phyloP scores from a whole-genome alignment of 2,888 invertebrate genomes.

The Drepanosiphum platanoidis region DNA sequence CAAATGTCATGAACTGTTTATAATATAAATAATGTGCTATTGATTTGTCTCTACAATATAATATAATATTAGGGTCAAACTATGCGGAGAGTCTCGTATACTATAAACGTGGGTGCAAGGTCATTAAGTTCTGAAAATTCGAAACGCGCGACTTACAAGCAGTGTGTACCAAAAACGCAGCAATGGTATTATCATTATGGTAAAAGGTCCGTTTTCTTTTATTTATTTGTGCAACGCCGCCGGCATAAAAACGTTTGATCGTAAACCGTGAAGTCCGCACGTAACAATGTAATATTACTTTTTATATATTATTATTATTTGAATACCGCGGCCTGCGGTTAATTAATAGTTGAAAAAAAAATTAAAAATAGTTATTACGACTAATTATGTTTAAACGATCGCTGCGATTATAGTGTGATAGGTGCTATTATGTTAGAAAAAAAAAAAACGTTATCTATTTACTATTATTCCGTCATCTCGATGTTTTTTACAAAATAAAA shows the following conservation, averaged over 20 bases:
- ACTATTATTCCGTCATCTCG: no score
- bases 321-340: no score
- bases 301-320: no score
- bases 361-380: no score
- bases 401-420: no score
- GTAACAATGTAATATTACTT: no score
- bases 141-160: neutral
- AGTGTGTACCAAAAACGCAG: neutral
- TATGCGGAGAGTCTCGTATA: neutral
- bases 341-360: no score
- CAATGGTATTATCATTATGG: neutral
- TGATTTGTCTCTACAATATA: neutral
- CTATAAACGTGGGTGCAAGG: slow-evolving; percentile 14
- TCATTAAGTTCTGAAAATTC: neutral
- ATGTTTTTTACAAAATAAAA: no score
- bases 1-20: neutral
- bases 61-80: slow-evolving; percentile 28
- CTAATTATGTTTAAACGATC: no score
- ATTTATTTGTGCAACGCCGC: neutral
- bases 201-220: neutral
- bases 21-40: no score
- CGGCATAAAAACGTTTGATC: neutral
- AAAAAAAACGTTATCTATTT: no score
- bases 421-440: no score
- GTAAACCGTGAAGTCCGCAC: neutral